Evolutionary conservation across 2,113 vertebrate genomes (phyloP), one percentile per base, ranked within the genome.

Genomic region (Sciurus niger): DNA sequence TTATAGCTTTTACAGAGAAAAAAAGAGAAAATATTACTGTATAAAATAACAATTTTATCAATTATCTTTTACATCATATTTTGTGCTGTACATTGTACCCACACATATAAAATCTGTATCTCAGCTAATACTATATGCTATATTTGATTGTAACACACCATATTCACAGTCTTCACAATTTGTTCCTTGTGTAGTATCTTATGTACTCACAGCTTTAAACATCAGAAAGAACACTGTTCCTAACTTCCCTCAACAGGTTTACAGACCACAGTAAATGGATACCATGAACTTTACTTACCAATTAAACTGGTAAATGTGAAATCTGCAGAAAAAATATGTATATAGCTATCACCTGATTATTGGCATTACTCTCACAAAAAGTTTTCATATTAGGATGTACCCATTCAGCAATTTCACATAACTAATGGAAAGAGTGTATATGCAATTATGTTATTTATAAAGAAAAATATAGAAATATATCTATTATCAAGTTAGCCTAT

Each of bases 11-110:
- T 48, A 4, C 6, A 73, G 18, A 32, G 20, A 55, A 67, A 60
- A 86, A 60, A 86, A 55, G 67, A 83, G 58, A 78, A 91, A 91
- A 79, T 73, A n/a, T 89, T 74, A 70, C 30, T 22, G 22, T 43
- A 85, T 90, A 83, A 93, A 77, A 83, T 30, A 65, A 8, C 14
- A 88, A 84, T 40, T 74, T 77, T 30, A 80, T n/a, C 24, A 53
- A 25, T 84, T 79, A 78, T 83, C n/a, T 79, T 93, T 65, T 88
- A 83, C 20, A 28, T 48, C 70, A n/a, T 40, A 46, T 76, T 72
- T 70, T 22, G 63, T 13, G 11, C 11, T 77, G 32, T 18, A 87
- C 12, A 43, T 55, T 51, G n/a, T 60, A 28, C 78, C 32, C 63
- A 16, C 32, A n/a, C 40, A 37, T 40, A 25, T 68, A 20, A 89